Base-by-base conservation (phyloP, 2,797 vertebrate species). In the Hippocampus kuda region DNA sequence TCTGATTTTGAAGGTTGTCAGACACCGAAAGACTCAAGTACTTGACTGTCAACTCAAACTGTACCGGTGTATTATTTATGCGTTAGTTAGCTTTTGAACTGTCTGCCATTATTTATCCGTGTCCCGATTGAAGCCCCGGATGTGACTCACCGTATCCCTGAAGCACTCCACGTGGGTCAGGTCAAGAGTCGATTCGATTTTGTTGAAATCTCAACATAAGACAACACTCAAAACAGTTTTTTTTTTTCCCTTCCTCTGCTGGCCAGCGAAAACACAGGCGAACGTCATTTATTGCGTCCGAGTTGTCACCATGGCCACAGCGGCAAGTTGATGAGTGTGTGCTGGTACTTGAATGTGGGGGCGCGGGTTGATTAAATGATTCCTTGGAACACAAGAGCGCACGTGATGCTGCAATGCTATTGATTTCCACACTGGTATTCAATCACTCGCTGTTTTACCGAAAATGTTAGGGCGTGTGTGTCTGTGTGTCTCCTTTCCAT, bases 1-100 rank as follows among this genome's bases (percentile, higher is more conserved):
- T 27, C 13, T 59, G 56, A 20, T 57, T 57, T 57, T 27, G 24
- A 60, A 60, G 59, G 59, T 60, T 34, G 59, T 60, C 59, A 60
- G 53, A 54, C 53, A 54, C 53, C 11, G 2, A 59, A 59, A 2
- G 22, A 57, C 56, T 57, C 56, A 27, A 26, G 56, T 57, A 13
- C 48, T 51, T 51, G 5, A 20, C 56, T 2, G 12, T 15, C 56
- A 27, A 8, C 10, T 12, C 24, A 57, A 57, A 57, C 11, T 57
- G 56, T 20, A 6, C 48, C 13, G 13, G 18, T 18, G 48, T 51
- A 51, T 51, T 51, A 51, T 51, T 51, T 51, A 51, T 51, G 18
- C 20, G 18, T 57, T 27, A 16, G 24, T 27, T 24, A n/a, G 53
- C 53, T 56, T 57, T 27, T 15, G n/a, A 26, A 27, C 56, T 26